These are phyloP conservation scores for Caloenas nicobarica DNA, from an alignment of 2,113 vertebrate genomes.

Conservation along the genomic window DNA sequence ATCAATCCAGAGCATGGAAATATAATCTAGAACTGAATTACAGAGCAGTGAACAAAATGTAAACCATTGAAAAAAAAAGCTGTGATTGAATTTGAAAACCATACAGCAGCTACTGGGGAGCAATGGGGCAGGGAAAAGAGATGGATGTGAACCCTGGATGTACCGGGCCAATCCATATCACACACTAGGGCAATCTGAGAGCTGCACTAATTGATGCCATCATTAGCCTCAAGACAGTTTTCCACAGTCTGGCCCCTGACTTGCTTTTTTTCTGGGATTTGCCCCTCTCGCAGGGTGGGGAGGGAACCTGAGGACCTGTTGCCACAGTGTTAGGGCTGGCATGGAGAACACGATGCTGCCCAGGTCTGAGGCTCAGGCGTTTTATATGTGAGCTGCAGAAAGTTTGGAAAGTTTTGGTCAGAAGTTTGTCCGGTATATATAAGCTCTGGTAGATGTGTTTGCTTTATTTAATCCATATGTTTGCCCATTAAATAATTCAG, in stretches of 20 bases:
- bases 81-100: not conserved
- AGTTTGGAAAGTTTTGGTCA: not conserved
- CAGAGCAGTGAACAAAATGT: not conserved
- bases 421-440: not conserved
- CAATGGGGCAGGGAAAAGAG: not conserved
- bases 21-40: not conserved
- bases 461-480: conserved; percentile 61
- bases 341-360: not conserved
- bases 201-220: not conserved
- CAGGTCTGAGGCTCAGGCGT: not conserved
- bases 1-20: not conserved
- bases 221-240: not conserved
- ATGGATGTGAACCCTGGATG: not conserved
- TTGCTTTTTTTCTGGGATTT: not conserved
- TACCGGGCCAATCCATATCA: not conserved
- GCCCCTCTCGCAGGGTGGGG: not conserved
- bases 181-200: not conserved
- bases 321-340: too few relatives aligned
- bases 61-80: not conserved
- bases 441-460: conserved; percentile 25
- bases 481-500: conserved; percentile 68
- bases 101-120: not conserved
- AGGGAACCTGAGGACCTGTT: not conserved
- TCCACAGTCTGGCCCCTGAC: not conserved
- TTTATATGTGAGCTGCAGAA: not conserved